Conservation (phyloP, 1,140 invertebrate genomes). For the Drosophila pseudoananassae region DNA sequence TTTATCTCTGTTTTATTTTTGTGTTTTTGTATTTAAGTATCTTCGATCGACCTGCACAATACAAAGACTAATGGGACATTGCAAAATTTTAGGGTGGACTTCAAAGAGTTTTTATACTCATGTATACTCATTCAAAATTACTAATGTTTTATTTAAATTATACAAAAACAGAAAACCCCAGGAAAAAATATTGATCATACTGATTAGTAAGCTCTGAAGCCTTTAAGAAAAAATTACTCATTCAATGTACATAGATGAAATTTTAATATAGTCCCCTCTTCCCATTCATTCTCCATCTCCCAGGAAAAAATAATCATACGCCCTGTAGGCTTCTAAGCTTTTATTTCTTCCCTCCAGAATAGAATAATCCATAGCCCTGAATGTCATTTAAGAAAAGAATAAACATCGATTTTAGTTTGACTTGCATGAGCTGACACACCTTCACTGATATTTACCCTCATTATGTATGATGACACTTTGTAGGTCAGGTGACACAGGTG, state of each 20-base stretch:
- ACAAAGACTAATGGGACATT: slow-evolving; percentile 24
- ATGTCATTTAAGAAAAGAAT: slow-evolving; percentile 1
- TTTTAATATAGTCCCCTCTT: too few species aligned
- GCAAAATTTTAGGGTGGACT: slow-evolving; percentile 21
- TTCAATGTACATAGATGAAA: background rate
- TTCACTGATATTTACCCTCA: slow-evolving; percentile 2
- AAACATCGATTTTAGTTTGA: slow-evolving; percentile 7
- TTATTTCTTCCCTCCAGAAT: background rate
- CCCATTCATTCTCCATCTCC: too few species aligned
- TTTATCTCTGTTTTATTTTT: slow-evolving; percentile 13
- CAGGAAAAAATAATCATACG: background rate
- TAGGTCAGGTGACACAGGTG: slow-evolving; percentile 28
- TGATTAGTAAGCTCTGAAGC: background rate
- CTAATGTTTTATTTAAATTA: too few species aligned
- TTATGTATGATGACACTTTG: slow-evolving; percentile 22
- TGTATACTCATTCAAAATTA: too few species aligned
- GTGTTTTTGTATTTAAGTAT: background rate
- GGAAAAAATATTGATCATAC: background rate
- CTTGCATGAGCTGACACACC: slow-evolving; percentile 35
- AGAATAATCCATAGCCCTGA: background rate
- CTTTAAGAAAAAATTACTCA: background rate
- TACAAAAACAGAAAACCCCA: too few species aligned
- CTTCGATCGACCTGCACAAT: slow-evolving; percentile 61
- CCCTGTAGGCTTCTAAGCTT: background rate
- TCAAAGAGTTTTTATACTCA: background rate